phyloP scores from a whole-genome alignment of 2,113 vertebrate genomes.

The Pardalotus punctatus region DNA sequence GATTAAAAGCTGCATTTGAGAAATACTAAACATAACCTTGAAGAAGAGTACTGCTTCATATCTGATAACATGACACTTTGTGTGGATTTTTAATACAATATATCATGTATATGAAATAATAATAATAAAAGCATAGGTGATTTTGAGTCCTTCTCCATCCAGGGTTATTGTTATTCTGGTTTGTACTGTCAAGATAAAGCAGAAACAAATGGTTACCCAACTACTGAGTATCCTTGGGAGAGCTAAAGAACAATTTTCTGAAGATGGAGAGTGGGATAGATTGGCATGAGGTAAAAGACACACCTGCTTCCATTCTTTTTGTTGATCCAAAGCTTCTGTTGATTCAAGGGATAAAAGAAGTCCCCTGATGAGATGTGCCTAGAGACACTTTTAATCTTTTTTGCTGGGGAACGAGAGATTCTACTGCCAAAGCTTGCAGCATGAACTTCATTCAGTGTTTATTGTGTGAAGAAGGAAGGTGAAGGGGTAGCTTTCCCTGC shows the following conservation, averaged over 20 bases:
- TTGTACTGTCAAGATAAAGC: slow-evolving; percentile 27
- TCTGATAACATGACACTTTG: background rate
- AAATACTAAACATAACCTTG: slow-evolving; percentile 3
- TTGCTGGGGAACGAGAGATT: background rate
- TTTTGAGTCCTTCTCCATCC: background rate
- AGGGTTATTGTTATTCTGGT: background rate
- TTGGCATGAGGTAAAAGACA: slow-evolving; percentile 8
- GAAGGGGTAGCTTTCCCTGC: background rate
- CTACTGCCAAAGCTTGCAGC: background rate
- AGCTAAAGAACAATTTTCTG: slow-evolving; percentile 24
- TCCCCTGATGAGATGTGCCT: slow-evolving; percentile 1
- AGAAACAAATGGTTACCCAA: slow-evolving; percentile 7
- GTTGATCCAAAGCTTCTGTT: slow-evolving; percentile 47
- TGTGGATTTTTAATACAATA: background rate
- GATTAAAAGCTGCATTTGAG: background rate
- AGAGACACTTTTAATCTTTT: slow-evolving; percentile 45
- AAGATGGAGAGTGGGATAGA: background rate
- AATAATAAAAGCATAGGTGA: background rate
- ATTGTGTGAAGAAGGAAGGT: background rate
- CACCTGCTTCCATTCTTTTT: slow-evolving; percentile 8
- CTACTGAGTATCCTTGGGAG: background rate
- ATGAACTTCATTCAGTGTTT: slow-evolving; percentile 22
- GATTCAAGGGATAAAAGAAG: slow-evolving; percentile 36
- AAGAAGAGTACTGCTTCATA: background rate
- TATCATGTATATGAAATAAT: background rate